Base-by-base conservation (phyloP, 92 coral and sea anemone genomes). In the Heliopora coerulea region DNA sequence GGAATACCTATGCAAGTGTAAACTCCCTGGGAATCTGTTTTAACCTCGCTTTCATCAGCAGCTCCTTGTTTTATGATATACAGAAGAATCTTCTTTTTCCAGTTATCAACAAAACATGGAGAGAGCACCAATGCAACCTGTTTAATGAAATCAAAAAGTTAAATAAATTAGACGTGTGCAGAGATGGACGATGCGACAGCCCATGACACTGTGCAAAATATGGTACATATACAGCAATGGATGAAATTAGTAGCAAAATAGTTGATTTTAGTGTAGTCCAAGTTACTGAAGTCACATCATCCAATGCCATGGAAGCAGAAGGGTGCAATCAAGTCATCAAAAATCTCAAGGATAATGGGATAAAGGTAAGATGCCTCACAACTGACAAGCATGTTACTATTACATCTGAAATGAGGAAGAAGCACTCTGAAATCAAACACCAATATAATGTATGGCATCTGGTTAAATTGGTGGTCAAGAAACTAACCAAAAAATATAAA, bases 181-280 rank as follows among this genome's bases (percentile, higher is more conserved):
- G 91, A 4, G 87, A 86, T 82, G 87, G 84, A 6, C 7, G 84
- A 8, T 57, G 82, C 54, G 84, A 79, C 56, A 82, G 90, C 42
- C 87, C 87, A 8, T 86, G 82, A 5, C 85, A 86, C 32, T 63
- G 52, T 66, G 85, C 87, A 46, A 86, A 82, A 57, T 86, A 82
- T 73, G 84, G 87, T 10, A 86, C 87, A 19, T 82, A 82, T 32
- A 86, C 87, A 2, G 40, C 73, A 13, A 78, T 86, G 86, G 87
- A 86, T 23, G 74, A 79, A 40, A 65, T 59, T 61, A 72, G 66
- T 1, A 83, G 65, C 9, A 67, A 82, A 48, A 49, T 82, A 10
- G 72, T 62, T 7, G 57, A 80, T 11, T 84, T 84, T 50, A 63
- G 56, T 32, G 79, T 80, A 0, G 82, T 84, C 0, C 85, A 84